Evolutionary conservation across 1,140 invertebrate genomes (phyloP).

Genomic region (Ptiloglossa arizonensis): DNA sequence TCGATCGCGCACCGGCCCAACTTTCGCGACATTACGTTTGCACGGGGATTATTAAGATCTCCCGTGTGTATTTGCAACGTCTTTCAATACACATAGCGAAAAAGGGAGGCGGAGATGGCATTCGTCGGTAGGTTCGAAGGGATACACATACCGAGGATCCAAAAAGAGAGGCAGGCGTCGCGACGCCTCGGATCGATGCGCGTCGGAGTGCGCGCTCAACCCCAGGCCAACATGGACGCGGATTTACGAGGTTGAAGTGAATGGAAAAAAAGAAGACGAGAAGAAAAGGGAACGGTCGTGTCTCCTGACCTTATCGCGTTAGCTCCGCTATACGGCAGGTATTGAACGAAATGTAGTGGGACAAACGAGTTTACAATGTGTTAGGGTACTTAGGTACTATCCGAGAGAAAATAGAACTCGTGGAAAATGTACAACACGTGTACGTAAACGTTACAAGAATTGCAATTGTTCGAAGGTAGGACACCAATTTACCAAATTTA

Average conservation of each 20-base stretch:
- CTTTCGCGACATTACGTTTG: no score
- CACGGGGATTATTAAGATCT: neutral
- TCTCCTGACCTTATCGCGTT: constrained; percentile 30
- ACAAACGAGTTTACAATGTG: no score
- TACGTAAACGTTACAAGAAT: no score
- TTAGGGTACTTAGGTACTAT: no score
- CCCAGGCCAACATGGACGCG: constrained; percentile 75
- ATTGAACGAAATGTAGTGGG: neutral
- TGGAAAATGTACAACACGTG: no score
- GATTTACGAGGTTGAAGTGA: constrained; percentile 70
- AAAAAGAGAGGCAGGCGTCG: constrained; percentile 75
- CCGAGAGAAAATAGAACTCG: no score
- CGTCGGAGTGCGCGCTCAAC: constrained; percentile 76
- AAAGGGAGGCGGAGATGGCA: constrained; percentile 13
- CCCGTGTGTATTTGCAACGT: neutral
- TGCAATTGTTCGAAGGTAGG: no score
- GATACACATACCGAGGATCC: constrained; percentile 75
- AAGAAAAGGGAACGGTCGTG: constrained; percentile 37
- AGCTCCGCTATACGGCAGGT: neutral
- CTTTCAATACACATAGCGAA: constrained; percentile 9
- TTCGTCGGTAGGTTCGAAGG: constrained; percentile 58
- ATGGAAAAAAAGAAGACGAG: constrained; percentile 58
- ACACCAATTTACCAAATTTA: no score
- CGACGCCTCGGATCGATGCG: constrained; percentile 78
- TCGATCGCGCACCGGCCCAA: neutral